Evolutionary conservation across 2,888 invertebrate genomes (phyloP), one percentile per base, ranked within the genome.

Genomic region (Atherix ibis): DNA sequence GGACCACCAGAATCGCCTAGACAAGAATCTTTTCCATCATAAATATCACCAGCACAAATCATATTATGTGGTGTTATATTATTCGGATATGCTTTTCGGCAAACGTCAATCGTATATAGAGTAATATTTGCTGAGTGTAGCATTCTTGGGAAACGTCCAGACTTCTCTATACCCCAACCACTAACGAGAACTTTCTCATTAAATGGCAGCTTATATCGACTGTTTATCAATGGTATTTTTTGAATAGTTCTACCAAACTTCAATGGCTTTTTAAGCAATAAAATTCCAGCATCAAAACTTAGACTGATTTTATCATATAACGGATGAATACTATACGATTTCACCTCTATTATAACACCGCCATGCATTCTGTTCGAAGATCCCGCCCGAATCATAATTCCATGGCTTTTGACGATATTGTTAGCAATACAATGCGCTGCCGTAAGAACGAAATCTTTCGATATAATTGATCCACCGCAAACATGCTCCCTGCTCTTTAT

Each of bases 361-460:
- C 31, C 31, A 8, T 8, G 4, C 10, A 14, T 18, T 13, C 19
- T 13, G 8, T 15, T 10, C 6, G 31, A 22, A 9, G 19, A 14
- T 12, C 31, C 31, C 5, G 31, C 31, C 4, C 19, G 8, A 5
- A 31, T 24, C 8, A 24, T 22, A 8, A 31, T 9, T 4, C 16
- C 22, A n/a, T n/a, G n/a, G n/a, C n/a, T n/a, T 12, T 8, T 16
- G 4, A 12, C 13, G 2, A 22, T 24, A 4, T 31, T 26, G 16
- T 18, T 19, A 8, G 14, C 14, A n/a, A 45, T 28, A 28, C 45
- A 46, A 36, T 46, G 46, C 6, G 44, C 44, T 4, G 46, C 45
- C 15, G 48, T 48, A 25, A 49, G 28, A 17, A 49, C 40, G 39
- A 41, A 46, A 18, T 41, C 36, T n/a, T 41, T 19, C 34, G 41